Conservation (phyloP, 2,888 invertebrate species). For the Diarsia mendica region DNA sequence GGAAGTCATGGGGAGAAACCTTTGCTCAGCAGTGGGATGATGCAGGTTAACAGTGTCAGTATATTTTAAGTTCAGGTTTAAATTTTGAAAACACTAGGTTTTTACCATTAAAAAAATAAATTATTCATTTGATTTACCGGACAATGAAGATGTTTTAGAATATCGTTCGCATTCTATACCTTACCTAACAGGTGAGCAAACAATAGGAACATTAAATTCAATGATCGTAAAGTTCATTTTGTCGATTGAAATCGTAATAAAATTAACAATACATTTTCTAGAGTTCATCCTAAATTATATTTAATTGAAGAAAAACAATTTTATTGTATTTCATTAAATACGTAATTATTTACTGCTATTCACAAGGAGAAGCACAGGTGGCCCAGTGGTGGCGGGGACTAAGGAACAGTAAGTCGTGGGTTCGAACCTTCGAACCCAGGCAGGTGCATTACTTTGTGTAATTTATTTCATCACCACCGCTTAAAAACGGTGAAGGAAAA, state of each 20-base stretch:
- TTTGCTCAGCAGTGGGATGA: too few species aligned
- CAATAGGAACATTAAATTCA: conserved; percentile 47
- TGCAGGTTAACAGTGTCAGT: too few species aligned
- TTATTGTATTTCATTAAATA: too few species aligned
- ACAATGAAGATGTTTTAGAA: conserved; percentile 39
- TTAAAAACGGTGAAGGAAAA: too few species aligned
- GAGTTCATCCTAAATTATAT: conserved; percentile 9
- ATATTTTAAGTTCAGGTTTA: neutral
- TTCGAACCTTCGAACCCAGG: too few species aligned
- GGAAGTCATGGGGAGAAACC: too few species aligned
- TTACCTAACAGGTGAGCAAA: conserved; percentile 34
- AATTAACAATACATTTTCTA: conserved; percentile 5
- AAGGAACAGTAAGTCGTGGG: too few species aligned
- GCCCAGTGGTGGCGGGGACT: too few species aligned
- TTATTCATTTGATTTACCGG: neutral
- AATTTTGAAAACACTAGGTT: neutral
- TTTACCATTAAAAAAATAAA: neutral
- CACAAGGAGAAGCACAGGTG: neutral
- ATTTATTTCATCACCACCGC: too few species aligned
- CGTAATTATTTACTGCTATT: neutral
- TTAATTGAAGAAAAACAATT: neutral
- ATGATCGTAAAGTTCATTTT: conserved; percentile 37
- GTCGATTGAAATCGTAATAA: conserved; percentile 8
- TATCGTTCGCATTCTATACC: conserved; percentile 13
- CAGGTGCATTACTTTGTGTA: too few species aligned